These are phyloP conservation scores for Psammodynastes pulverulentus DNA, from an alignment of 2,113 vertebrate genomes.

Conservation along the genomic window DNA sequence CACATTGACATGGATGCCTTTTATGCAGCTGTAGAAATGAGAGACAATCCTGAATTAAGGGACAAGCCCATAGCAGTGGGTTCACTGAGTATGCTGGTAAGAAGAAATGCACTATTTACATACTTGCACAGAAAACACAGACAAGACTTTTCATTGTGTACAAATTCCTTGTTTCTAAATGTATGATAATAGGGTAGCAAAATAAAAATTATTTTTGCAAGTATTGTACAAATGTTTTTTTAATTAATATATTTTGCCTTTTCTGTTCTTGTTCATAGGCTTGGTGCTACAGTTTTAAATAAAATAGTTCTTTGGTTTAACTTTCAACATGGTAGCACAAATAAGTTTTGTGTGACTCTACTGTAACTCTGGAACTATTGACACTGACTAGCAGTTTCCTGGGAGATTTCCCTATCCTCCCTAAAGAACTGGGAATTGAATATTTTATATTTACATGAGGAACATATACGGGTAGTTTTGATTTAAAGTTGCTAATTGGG, in stretches of 20 bases:
- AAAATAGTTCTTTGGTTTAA: background rate
- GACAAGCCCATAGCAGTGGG: slow-evolving; percentile 94
- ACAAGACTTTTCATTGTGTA: background rate
- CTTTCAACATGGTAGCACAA: background rate
- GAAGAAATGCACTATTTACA: slow-evolving; percentile 32
- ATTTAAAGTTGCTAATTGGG: background rate
- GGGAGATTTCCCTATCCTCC: background rate
- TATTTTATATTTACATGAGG: background rate
- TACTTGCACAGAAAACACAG: background rate
- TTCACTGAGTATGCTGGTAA: slow-evolving; percentile 94
- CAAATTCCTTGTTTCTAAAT: background rate
- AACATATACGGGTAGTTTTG: background rate
- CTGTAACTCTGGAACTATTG: background rate
- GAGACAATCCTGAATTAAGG: slow-evolving; percentile 87
- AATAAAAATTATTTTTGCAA: background rate
- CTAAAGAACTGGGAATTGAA: background rate
- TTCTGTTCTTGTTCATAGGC: background rate
- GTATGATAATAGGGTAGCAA: background rate
- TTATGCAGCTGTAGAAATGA: slow-evolving; percentile 96
- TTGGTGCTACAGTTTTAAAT: background rate
- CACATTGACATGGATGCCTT: slow-evolving; percentile 99
- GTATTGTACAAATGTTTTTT: background rate
- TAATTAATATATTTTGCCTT: background rate
- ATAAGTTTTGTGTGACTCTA: background rate
- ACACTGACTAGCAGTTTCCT: background rate